Base-by-base conservation (phyloP, 1,140 invertebrate genomes). In the Bradynema listronoti region DNA sequence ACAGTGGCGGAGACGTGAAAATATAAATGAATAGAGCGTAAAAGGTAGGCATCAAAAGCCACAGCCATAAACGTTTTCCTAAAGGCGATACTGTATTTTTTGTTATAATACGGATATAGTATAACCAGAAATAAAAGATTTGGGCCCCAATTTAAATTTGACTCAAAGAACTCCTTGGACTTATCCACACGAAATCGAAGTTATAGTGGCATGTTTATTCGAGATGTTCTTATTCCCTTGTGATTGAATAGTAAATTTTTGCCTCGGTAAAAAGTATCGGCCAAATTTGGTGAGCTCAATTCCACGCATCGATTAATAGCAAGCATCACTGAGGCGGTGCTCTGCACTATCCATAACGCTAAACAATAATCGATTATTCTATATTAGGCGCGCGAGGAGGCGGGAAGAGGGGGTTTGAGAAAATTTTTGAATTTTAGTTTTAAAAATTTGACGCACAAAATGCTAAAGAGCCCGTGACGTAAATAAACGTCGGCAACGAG, bases 41-140 rank as follows among this genome's bases (percentile, higher is more conserved):
- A 19, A 58, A 19, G 22, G 43, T n/a, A 4, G 41, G 7, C 27
- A 27, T 11, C 36, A 29, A 11, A 11, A 58, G 58, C 58, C 55
- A 58, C 25, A 63, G 22, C 54, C 54, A 58, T 29, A 30, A 61
- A 7, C 30, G 24, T 19, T 39, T 61, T 34, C 53, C 53, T n/a
- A n/a, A n/a, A n/a, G n/a, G n/a, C n/a, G n/a, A n/a, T n/a, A n/a
- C n/a, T n/a, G n/a, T n/a, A n/a, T n/a, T n/a, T n/a, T n/a, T n/a
- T n/a, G n/a, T n/a, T n/a, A n/a, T n/a, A n/a, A n/a, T n/a, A n/a
- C n/a, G n/a, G n/a, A n/a, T n/a, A n/a, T n/a, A n/a, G n/a, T n/a
- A n/a, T n/a, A n/a, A n/a, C n/a, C n/a, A n/a, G n/a, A n/a, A n/a
- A 9, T 16, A 1, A 29, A 58, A 58, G 2, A 58, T 9, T 34